These are phyloP conservation scores for Tigriopus californicus DNA, from an alignment of 2,888 invertebrate species.

Conservation along the genomic window DNA sequence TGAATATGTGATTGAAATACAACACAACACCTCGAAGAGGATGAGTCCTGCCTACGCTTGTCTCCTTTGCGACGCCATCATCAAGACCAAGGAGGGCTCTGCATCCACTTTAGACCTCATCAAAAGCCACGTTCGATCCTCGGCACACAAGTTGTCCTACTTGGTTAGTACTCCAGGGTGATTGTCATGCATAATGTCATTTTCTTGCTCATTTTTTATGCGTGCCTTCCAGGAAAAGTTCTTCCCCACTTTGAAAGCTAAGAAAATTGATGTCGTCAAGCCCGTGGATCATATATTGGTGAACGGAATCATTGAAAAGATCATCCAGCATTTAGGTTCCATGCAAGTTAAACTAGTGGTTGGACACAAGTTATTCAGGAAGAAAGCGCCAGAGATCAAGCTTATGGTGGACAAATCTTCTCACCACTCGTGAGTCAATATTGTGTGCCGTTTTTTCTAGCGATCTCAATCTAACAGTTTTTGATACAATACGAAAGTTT, in stretches of 20 bases:
- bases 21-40: slow-evolving; percentile 4
- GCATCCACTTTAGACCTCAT: neutral
- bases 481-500: too few relatives aligned
- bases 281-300: neutral
- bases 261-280: neutral
- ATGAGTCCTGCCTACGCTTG: neutral
- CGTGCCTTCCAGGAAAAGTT: neutral
- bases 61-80: neutral
- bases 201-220: neutral
- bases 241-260: slow-evolving; percentile 2
- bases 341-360: slow-evolving; percentile 5
- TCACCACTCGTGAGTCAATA: neutral
- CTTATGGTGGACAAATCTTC: slow-evolving; percentile 5
- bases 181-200: neutral
- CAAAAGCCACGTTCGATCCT: slow-evolving; percentile 1
- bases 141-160: neutral
- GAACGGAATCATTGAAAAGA: neutral
- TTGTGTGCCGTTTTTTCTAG: too few relatives aligned
- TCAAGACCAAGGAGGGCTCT: neutral
- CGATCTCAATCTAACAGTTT: too few relatives aligned
- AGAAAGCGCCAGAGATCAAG: neutral
- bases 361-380: neutral
- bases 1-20: slow-evolving; percentile 4
- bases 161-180: neutral
- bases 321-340: neutral